phyloP scores from a whole-genome alignment of 2,888 invertebrate species.

The Hemistola chrysoprasaria region DNA sequence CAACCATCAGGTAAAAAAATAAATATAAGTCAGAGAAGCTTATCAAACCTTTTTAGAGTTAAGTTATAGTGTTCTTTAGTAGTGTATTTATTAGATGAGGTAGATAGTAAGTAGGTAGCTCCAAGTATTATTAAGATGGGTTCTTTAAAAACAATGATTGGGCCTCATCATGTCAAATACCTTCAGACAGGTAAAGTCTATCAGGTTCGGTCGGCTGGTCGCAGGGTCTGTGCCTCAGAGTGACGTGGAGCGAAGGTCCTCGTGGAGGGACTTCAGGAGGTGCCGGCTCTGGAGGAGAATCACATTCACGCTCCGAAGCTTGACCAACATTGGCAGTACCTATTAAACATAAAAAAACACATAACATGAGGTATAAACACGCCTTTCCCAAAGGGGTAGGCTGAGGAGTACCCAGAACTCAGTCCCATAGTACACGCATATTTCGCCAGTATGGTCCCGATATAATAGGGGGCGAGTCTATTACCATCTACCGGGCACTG shows the following conservation, averaged over 20 bases:
- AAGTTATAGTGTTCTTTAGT: conserved; percentile 2
- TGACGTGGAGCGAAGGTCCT: conserved; percentile 89
- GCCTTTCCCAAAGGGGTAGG: not conserved
- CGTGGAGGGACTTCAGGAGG: conserved; percentile 94
- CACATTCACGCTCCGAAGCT: conserved; percentile 82
- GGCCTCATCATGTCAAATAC: no score
- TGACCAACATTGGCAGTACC: conserved; percentile 37
- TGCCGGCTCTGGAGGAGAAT: conserved; percentile 92
- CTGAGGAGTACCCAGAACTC: no score
- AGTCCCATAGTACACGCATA: no score
- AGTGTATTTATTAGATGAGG: no score
- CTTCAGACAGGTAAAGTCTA: conserved; percentile 72
- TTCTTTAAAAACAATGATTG: no score
- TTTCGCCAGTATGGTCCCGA: no score
- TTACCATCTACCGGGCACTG: no score
- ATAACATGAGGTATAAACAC: conserved; percentile 9
- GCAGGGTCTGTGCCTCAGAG: conserved; percentile 73
- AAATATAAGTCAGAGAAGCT: conserved; percentile 9
- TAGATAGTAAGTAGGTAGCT: no score
- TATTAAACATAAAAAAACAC: not conserved
- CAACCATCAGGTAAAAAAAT: no score
- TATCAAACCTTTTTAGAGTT: conserved; percentile 3
- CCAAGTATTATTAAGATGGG: no score
- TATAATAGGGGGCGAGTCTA: no score
- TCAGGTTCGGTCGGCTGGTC: conserved; percentile 77